phyloP scores from a whole-genome alignment of 2,888 invertebrate genomes.

The Drosophila neotestacea region DNA sequence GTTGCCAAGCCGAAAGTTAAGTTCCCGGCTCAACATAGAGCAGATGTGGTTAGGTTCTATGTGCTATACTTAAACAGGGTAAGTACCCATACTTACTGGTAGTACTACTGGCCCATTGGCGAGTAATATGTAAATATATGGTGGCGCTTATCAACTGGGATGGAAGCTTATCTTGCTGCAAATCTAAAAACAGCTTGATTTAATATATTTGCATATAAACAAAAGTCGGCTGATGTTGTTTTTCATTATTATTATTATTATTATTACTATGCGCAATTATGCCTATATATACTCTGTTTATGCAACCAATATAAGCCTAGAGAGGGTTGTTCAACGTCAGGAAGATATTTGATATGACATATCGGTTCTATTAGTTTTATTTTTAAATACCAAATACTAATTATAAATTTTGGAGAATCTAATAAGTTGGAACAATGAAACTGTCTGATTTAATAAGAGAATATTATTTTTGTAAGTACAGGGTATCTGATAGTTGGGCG shows the following conservation, averaged over 20 bases:
- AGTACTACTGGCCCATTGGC: conserved; percentile 28
- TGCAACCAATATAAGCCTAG: neutral
- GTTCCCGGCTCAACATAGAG: conserved; percentile 34
- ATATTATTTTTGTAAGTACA: neutral
- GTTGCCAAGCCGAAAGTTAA: conserved; percentile 14
- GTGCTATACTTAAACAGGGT: neutral
- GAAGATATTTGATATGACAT: too few species aligned
- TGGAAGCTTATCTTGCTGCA: conserved; percentile 55
- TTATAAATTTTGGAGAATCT: too few species aligned
- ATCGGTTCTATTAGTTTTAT: too few species aligned
- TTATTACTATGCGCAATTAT: conserved; percentile 14
- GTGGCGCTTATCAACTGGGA: conserved; percentile 57
- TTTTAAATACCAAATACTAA: too few species aligned
- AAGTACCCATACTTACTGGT: conserved; percentile 43
- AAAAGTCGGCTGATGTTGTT: conserved; percentile 55
- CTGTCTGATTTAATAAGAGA: too few species aligned
- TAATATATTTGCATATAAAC: conserved; percentile 70
- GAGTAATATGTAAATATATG: conserved; percentile 70
- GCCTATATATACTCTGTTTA: conserved; percentile 20
- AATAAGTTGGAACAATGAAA: too few species aligned
- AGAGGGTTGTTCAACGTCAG: neutral
- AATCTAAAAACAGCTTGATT: conserved; percentile 73
- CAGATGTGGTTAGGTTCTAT: conserved; percentile 35
- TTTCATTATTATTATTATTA: conserved; percentile 34
- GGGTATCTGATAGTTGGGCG: neutral